Base-by-base conservation (phyloP, 2,113 vertebrate genomes). In the Hippocampus abdominalis region DNA sequence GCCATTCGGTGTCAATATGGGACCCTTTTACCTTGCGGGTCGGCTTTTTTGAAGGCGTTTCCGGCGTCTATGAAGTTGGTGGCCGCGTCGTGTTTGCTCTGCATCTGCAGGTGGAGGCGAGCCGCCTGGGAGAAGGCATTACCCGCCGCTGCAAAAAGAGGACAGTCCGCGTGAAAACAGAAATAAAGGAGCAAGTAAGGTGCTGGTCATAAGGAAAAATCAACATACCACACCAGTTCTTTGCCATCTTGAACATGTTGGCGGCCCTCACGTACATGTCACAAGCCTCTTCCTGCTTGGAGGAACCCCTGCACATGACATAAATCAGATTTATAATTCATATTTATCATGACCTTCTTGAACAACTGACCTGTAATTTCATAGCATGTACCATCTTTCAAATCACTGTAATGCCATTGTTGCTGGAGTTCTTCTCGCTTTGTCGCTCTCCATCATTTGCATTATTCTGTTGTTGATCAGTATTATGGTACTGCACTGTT, bases 201-300 rank as follows among this genome's bases (percentile, higher is more conserved):
- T n/a, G 36, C 5, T 42, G 5, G 12, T n/a, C 11, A 42, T n/a
- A 2, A n/a, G 13, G 39, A 32, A 32, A 36, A 29, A 48, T 29
- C 9, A 49, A 68, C 86, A 3, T 90, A 97, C 95, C 95, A 71
- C 94, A 96, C 96, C 95, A 98, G 73, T 96, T 97, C 75, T 98
- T 98, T 81, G 94, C 95, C 95, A 98, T 98, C 85, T 98, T 98
- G 88, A 93, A 98, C 95, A 96, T 96, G 84, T 96, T 97, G 9
- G 95, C 96, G 0, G 96, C 96, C 66, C 95, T 91, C 53, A 91
- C 92, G 9, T 95, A 96, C 81, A 96, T 89, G 64, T 98, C 96
- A 10, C 96, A 96, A 6, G 96, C 96, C 82, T 98, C 96, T 83
- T 98, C 96, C 76, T 92, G 74, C 84, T 95, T 95, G 51, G 96